Conservation (phyloP, 1,140 invertebrate species). For the Papilio polyxenes region DNA sequence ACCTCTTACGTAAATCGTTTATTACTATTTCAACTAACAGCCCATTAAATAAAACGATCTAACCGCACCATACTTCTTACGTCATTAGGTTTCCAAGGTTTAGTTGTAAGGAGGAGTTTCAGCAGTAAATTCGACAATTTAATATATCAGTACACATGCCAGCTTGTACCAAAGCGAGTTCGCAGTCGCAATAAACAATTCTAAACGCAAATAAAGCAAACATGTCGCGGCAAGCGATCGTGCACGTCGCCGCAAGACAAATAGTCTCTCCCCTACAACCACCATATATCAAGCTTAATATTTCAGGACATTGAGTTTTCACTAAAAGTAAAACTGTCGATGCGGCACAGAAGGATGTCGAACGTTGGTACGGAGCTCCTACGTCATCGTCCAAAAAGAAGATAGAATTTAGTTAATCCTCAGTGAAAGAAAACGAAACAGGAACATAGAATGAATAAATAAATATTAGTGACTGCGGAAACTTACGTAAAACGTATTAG, state of each 20-base stretch:
- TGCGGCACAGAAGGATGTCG: not conserved
- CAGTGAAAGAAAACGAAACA: not conserved
- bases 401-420: not conserved
- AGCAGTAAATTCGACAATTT: conserved; percentile 27
- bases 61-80: not conserved
- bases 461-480: not conserved
- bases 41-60: not conserved
- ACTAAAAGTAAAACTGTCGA: not conserved
- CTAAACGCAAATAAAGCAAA: conserved; percentile 58
- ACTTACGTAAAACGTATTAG: too few species aligned
- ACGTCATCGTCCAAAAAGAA: too few species aligned
- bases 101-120: conserved; percentile 14
- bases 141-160: conserved; percentile 31
- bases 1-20: not conserved
- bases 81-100: not conserved
- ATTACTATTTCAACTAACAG: not conserved
- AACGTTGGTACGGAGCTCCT: not conserved
- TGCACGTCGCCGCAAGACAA: conserved; percentile 60
- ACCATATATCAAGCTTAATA: not conserved
- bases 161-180: conserved; percentile 28
- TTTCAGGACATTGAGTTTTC: conserved; percentile 5
- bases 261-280: conserved; percentile 41
- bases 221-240: conserved; percentile 50
- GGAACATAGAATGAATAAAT: not conserved
- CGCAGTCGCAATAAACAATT: conserved; percentile 41